phyloP scores from a whole-genome alignment of 2,797 vertebrate genomes.

The Halcyon chelicuti region DNA sequence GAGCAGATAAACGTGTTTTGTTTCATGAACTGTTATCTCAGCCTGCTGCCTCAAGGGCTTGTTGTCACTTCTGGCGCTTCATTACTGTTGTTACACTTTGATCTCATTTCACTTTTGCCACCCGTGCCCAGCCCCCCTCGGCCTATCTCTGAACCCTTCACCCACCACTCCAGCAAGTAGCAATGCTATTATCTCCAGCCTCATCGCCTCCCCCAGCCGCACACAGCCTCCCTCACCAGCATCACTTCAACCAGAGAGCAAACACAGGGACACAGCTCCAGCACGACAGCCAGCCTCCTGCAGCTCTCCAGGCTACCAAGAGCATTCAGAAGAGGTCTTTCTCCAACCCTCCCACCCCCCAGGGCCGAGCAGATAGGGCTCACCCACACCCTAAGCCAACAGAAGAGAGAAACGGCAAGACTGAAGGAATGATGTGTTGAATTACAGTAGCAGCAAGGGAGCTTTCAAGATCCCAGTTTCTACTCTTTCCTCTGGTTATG shows the following conservation, averaged over 20 bases:
- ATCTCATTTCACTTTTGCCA: background rate
- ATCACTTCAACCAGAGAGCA: background rate
- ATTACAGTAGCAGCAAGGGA: background rate
- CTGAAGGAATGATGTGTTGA: background rate
- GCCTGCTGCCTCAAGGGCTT: background rate
- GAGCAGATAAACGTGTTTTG: background rate
- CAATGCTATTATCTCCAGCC: background rate
- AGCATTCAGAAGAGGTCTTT: background rate
- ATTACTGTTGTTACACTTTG: background rate
- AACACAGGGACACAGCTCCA: background rate
- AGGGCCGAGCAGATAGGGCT: background rate
- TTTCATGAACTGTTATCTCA: constrained; percentile 25
- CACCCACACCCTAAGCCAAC: background rate
- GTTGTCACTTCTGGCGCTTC: background rate
- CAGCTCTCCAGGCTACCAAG: background rate
- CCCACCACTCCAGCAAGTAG: background rate
- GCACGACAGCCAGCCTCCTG: background rate
- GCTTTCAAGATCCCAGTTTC: background rate
- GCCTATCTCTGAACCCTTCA: background rate
- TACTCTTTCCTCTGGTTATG: background rate
- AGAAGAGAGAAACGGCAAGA: background rate
- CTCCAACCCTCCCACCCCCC: background rate
- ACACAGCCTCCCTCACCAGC: background rate
- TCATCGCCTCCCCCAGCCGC: background rate
- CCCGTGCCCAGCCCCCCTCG: rapidly evolving